A percentile compares a stretch with the other conserved stretches of the same genome.
These are phyloP conservation scores for Aphelenchoides avenae DNA, from an alignment of 1,140 invertebrate species.

Conservation along the genomic window DNA sequence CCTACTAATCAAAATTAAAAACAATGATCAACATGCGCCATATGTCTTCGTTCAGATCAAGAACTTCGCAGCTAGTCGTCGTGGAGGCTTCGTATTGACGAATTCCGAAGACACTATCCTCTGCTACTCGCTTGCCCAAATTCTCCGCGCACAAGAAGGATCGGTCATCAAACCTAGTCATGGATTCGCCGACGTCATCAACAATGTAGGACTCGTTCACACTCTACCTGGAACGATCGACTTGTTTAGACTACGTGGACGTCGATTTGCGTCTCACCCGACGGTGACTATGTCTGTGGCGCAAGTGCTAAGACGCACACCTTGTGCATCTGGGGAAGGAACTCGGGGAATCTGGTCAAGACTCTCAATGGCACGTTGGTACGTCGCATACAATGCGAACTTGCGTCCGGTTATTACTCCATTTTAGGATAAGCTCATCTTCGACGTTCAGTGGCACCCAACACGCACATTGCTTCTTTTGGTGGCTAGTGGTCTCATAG, in stretches of 20 bases:
- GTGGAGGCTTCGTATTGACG: slow-evolving; percentile 32
- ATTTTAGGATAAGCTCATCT: slow-evolving; percentile 63
- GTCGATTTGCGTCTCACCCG: slow-evolving; percentile 98
- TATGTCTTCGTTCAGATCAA: slow-evolving; percentile 36
- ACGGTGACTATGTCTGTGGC: slow-evolving; percentile 97
- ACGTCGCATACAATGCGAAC: no score
- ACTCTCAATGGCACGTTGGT: slow-evolving; percentile 97
- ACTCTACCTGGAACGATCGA: no score
- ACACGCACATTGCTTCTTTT: slow-evolving; percentile 81
- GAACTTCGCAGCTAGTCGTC: slow-evolving; percentile 32
- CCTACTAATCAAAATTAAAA: no score
- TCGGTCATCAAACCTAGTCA: slow-evolving; percentile 24
- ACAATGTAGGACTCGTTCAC: slow-evolving; percentile 44
- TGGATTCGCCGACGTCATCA: slow-evolving; percentile 40
- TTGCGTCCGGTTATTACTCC: no score
- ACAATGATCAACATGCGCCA: no score
- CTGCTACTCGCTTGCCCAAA: slow-evolving; percentile 33
- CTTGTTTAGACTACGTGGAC: slow-evolving; percentile 78
- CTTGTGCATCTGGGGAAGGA: slow-evolving; percentile 97
- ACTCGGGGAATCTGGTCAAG: slow-evolving; percentile 94
- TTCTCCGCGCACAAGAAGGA: slow-evolving; percentile 16
- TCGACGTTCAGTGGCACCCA: slow-evolving; percentile 75
- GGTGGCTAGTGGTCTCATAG: slow-evolving; percentile 64
- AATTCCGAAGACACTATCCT: slow-evolving; percentile 41
- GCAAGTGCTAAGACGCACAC: slow-evolving; percentile 93